Conservation (phyloP, 2,888 invertebrate species). For the Linyphia triangularis region DNA sequence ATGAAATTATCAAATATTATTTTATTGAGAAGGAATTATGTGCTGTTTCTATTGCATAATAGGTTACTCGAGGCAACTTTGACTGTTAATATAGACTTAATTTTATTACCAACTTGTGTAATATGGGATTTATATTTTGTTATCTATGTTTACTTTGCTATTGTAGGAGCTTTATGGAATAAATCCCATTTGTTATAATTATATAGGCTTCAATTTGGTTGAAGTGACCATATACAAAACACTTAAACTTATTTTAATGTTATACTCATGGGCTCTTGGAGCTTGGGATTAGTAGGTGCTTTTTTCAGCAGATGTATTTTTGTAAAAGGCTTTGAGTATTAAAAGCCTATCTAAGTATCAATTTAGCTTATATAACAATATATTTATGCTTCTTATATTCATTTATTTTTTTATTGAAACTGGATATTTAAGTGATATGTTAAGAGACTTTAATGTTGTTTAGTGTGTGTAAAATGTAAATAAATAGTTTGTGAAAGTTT, state of each 20-base stretch:
- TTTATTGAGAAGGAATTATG: no score
- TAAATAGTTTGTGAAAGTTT: no score
- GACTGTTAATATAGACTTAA: constrained; percentile 13
- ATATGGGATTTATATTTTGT: constrained; percentile 64
- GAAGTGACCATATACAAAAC: background rate
- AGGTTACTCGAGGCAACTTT: constrained; percentile 5
- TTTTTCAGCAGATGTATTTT: background rate
- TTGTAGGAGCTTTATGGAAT: constrained; percentile 14
- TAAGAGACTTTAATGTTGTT: no score
- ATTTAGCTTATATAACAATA: background rate
- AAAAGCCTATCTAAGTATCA: background rate
- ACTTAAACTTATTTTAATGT: no score
- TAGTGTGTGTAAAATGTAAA: no score
- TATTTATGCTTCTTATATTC: background rate
- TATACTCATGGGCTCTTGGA: no score
- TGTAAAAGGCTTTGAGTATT: background rate
- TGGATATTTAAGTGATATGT: no score
- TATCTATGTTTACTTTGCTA: constrained; percentile 41
- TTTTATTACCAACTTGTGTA: constrained; percentile 42
- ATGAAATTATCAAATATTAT: no score
- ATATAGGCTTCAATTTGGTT: background rate
- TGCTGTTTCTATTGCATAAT: no score
- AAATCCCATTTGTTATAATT: background rate
- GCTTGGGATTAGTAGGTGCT: background rate
- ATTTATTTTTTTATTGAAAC: no score